Conservation (phyloP, 1,140 invertebrate species). For the Vanessa atalanta region DNA sequence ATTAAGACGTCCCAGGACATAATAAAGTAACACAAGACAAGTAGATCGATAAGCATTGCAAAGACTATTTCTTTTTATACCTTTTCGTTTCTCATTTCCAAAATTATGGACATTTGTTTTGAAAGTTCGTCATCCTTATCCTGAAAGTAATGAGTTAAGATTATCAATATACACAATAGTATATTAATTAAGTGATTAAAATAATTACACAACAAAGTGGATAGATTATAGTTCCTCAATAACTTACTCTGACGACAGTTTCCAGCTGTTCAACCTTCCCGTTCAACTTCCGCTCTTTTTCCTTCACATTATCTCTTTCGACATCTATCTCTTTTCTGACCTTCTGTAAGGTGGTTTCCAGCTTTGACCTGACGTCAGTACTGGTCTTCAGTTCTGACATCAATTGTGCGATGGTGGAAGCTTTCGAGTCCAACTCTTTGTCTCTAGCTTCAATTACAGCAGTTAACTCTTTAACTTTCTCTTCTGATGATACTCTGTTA, state of each 20-base stretch:
- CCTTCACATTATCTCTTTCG: slow-evolving; percentile 40
- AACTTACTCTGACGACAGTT: slow-evolving; percentile 38
- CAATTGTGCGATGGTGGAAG: slow-evolving; percentile 47
- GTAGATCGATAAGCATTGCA: too few species aligned
- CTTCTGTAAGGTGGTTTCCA: slow-evolving; percentile 47
- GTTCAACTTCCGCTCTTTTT: slow-evolving; percentile 43
- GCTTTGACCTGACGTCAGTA: slow-evolving; percentile 42
- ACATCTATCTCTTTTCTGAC: slow-evolving; percentile 45
- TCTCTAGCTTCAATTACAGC: slow-evolving; percentile 20
- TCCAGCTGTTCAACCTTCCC: slow-evolving; percentile 49
- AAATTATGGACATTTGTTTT: slow-evolving; percentile 55
- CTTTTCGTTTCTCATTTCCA: slow-evolving; percentile 61
- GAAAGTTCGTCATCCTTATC: slow-evolving; percentile 54
- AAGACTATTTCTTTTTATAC: slow-evolving; percentile 26
- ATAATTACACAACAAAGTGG: neutral
- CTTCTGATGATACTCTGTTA: neutral
- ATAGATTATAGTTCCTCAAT: neutral
- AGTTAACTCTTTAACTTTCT: slow-evolving; percentile 37
- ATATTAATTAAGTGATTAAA: neutral
- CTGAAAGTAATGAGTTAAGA: slow-evolving; percentile 35
- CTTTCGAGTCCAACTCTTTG: slow-evolving; percentile 51
- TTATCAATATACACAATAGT: too few species aligned
- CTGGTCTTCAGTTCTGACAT: slow-evolving; percentile 55
- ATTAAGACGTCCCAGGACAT: too few species aligned
- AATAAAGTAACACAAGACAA: too few species aligned